These are phyloP conservation scores for Andrena marginata DNA, from an alignment of 2,888 invertebrate species.

Conservation along the genomic window DNA sequence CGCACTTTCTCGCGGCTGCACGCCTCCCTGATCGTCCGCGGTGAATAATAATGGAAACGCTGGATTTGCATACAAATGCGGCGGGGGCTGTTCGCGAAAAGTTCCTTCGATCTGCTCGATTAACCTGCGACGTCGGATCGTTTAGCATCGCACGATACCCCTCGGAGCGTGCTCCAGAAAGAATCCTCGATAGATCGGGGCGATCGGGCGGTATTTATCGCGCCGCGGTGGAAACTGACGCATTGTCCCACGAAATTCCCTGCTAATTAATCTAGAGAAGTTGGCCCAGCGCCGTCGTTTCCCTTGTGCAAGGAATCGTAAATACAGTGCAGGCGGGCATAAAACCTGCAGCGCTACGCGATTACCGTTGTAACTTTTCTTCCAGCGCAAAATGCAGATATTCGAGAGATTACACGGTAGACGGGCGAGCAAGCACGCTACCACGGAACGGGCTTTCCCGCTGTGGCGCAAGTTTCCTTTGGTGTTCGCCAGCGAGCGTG, in stretches of 20 bases:
- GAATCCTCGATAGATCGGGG: not conserved
- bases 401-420: constrained; percentile 53
- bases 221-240: not conserved
- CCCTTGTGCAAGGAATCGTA: constrained; percentile 38
- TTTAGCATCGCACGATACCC: not conserved
- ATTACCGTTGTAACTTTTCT: constrained; percentile 61
- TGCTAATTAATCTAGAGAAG: constrained; percentile 13
- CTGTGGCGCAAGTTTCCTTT: constrained; percentile 41
- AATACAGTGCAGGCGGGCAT: constrained; percentile 44
- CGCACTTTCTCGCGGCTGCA: constrained; percentile 46
- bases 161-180: not conserved
- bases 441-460: constrained; percentile 59
- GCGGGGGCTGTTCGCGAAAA: not conserved
- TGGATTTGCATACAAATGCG: constrained; percentile 42
- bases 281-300: not conserved
- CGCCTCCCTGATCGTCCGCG: constrained; percentile 38
- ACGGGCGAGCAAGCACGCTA: constrained; percentile 43
- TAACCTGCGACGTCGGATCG: constrained; percentile 33
- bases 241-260: constrained; percentile 21
- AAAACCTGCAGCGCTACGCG: constrained; percentile 39
- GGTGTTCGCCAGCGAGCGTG: not conserved
- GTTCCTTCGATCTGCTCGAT: constrained; percentile 26
- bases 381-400: constrained; percentile 53
- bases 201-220: not conserved
- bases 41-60: constrained; percentile 48